phyloP scores from a whole-genome alignment of 2,888 invertebrate species.

The Penaeus monodon region DNA sequence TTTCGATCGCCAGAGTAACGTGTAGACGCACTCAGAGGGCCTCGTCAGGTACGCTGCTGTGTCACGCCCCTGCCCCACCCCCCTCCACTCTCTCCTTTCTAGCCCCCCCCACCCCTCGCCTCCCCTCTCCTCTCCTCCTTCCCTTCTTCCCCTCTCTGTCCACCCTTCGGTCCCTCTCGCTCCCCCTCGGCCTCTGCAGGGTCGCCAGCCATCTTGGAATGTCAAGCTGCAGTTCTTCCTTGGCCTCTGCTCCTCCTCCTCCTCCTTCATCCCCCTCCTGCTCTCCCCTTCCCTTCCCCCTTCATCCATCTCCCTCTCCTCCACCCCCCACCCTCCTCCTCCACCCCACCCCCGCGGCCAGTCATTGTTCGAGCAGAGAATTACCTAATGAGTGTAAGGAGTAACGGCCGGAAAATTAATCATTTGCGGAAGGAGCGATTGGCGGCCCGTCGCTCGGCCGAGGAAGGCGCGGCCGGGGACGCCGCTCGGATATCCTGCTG shows the following conservation, averaged over 20 bases:
- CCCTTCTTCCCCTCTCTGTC: not conserved
- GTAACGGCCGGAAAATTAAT: too few relatives aligned
- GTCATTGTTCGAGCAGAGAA: too few relatives aligned
- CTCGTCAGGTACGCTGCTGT: too few relatives aligned
- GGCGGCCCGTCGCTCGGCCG: not conserved
- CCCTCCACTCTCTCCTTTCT: not conserved
- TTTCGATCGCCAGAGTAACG: too few relatives aligned
- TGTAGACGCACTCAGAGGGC: too few relatives aligned
- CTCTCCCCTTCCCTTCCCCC: not conserved
- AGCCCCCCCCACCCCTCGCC: not conserved
- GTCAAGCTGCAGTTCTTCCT: too few relatives aligned
- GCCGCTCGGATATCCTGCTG: not conserved
- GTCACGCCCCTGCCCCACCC: not conserved
- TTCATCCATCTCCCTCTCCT: not conserved
- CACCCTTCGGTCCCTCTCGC: not conserved
- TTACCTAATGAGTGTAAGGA: too few relatives aligned
- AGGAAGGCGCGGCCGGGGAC: not conserved
- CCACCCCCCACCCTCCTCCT: too few relatives aligned
- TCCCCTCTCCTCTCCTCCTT: not conserved
- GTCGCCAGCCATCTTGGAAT: too few relatives aligned
- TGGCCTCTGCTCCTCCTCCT: too few relatives aligned
- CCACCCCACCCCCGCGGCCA: not conserved
- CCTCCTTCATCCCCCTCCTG: not conserved
- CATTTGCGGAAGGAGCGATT: too few relatives aligned
- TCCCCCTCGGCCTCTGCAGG: not conserved